Evolutionary conservation across 1,140 invertebrate genomes (phyloP).

Genomic region (Drosophila setifemur): DNA sequence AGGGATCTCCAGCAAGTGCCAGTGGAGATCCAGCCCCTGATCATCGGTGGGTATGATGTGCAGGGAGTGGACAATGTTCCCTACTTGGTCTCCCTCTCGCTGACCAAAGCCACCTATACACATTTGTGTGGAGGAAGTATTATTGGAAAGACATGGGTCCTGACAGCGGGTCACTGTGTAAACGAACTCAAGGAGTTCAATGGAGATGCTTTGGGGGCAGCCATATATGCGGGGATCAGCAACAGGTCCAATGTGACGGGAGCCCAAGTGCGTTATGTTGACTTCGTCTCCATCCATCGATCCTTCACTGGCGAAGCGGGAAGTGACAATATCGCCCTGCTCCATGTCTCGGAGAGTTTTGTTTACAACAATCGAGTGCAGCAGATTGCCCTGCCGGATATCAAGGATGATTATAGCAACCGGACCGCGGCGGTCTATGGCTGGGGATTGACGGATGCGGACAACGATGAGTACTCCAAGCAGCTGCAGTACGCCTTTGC

Average conservation of each 20-base stretch:
- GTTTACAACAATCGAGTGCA: slow-evolving; percentile 58
- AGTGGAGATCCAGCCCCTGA: slow-evolving; percentile 33
- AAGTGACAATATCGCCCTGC: slow-evolving; percentile 73
- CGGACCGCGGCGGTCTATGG: slow-evolving; percentile 71
- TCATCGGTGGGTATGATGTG: slow-evolving; percentile 61
- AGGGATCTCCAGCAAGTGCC: slow-evolving; percentile 2
- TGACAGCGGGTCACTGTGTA: slow-evolving; percentile 84
- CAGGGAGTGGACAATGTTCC: slow-evolving; percentile 83
- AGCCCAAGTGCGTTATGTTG: slow-evolving; percentile 65
- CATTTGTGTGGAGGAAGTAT: slow-evolving; percentile 86
- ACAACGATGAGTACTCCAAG: slow-evolving; percentile 71
- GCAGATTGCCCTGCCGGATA: slow-evolving; percentile 55
- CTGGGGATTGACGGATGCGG: slow-evolving; percentile 82
- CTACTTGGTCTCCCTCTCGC: slow-evolving; percentile 85
- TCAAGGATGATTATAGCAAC: slow-evolving; percentile 54
- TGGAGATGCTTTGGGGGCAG: slow-evolving; percentile 37
- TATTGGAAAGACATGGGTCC: slow-evolving; percentile 85
- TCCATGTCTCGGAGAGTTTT: slow-evolving; percentile 63
- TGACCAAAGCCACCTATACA: slow-evolving; percentile 82
- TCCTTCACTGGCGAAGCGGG: slow-evolving; percentile 57
- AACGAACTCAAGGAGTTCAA: slow-evolving; percentile 39
- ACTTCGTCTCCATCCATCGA: slow-evolving; percentile 65
- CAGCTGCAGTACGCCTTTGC: slow-evolving; percentile 72
- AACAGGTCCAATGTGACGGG: slow-evolving; percentile 54
- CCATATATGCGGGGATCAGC: slow-evolving; percentile 65